These are phyloP conservation scores for Antheraea pernyi DNA, from an alignment of 1,140 invertebrate species.

Conservation along the genomic window DNA sequence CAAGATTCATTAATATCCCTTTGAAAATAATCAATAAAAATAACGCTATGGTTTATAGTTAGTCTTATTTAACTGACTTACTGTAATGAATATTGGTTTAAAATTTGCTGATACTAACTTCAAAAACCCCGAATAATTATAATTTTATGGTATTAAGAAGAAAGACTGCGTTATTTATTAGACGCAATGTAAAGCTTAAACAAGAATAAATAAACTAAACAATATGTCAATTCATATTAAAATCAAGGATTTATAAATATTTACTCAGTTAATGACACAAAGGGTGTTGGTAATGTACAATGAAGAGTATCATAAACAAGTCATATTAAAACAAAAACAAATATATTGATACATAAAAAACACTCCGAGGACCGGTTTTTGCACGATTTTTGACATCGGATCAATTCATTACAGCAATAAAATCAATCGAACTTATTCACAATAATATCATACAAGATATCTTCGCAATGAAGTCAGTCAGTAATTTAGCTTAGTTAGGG, in stretches of 20 bases:
- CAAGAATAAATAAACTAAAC: too few species aligned
- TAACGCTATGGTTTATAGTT: too few species aligned
- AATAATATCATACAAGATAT: conserved; percentile 12
- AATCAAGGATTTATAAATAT: background rate
- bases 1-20: too few species aligned
- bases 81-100: too few species aligned
- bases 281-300: background rate
- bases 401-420: background rate
- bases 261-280: background rate
- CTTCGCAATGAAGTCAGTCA: conserved; percentile 44
- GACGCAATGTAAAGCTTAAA: too few species aligned
- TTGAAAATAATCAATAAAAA: too few species aligned
- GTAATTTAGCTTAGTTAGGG: conserved; percentile 58
- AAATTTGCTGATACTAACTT: too few species aligned
- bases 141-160: too few species aligned
- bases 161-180: too few species aligned
- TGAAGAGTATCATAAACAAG: background rate
- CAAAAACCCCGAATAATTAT: too few species aligned
- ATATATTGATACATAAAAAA: conserved; percentile 4
- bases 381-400: background rate
- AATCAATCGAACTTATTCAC: conserved; percentile 5
- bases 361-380: conserved; percentile 2
- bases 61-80: too few species aligned
- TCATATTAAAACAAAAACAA: background rate
- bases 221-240: too few species aligned